Base-by-base conservation (phyloP, 2,888 invertebrate genomes). In the Melikaiella ostensackeni region DNA sequence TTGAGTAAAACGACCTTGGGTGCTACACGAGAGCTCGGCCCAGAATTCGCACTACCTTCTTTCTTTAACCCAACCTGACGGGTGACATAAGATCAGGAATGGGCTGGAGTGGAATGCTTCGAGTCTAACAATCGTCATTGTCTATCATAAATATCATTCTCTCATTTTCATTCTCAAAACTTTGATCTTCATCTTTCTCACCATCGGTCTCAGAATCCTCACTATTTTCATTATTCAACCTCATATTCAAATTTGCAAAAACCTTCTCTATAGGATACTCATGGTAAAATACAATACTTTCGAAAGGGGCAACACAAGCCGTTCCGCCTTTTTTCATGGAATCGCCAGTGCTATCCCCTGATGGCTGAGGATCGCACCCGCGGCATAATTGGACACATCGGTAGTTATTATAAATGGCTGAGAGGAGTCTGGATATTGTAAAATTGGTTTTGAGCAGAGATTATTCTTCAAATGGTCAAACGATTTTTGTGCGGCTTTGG, bases 91-190 rank as follows among this genome's bases (percentile, higher is more conserved):
- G 55, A 21, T 55, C 55, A 21, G 55, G 55, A 21, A 21, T 21
- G 55, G 55, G 21, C 55, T 55, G 50, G 50, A n/a, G 50, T 50
- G n/a, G n/a, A 50, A 50, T n/a, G n/a, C 50, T n/a, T 50, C n/a
- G 2, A 50, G 6, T n/a, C 5, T n/a, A 6, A 50, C 50, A n/a
- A 50, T 38, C 13, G 38, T 38, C 38, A 38, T 38, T 38, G 1
- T 38, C 38, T 4, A 4, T 3, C 38, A 38, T 9, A 38, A 38
- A 4, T 7, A 13, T 13, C 13, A 11, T 38, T 38, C 5, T 38
- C 38, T 38, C 46, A 46, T 16, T 5, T 16, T 46, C 19, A 1
- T 4, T 19, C 16, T 46, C 19, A 50, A 19, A 1, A 50, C 16
- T 6, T 16, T 4, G 46, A 16, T 46, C 16, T 7, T 46, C 46